phyloP scores from a whole-genome alignment of 2,888 invertebrate species.

The Suillia variegata region DNA sequence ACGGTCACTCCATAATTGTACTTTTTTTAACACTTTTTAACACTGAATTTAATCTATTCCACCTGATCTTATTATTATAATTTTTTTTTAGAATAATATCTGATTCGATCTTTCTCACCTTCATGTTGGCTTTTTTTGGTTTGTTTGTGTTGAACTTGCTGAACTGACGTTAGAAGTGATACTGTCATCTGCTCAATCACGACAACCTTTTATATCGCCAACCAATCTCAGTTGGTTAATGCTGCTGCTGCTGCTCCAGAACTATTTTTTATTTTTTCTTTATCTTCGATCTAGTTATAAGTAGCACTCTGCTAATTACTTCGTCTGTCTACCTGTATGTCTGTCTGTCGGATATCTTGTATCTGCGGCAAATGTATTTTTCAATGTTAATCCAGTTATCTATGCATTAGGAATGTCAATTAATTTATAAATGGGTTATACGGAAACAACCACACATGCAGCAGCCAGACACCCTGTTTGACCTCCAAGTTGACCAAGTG shows the following conservation, averaged over 20 bases:
- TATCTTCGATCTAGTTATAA: neutral
- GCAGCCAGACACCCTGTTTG: slow-evolving; percentile 4
- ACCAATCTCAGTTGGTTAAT: neutral
- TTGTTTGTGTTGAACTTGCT: slow-evolving; percentile 39
- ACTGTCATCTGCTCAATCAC: slow-evolving; percentile 40
- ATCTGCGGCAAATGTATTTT: slow-evolving; percentile 2
- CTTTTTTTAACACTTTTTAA: too few species aligned
- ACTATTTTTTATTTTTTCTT: slow-evolving; percentile 7
- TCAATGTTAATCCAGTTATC: neutral
- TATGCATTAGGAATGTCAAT: neutral
- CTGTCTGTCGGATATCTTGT: too few species aligned
- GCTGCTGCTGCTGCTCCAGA: slow-evolving; percentile 11
- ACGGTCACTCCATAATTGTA: too few species aligned
- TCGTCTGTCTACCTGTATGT: too few species aligned
- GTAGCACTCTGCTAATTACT: neutral
- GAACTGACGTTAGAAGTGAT: slow-evolving; percentile 51
- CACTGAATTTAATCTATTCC: too few species aligned
- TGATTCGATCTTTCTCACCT: too few species aligned
- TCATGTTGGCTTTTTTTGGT: slow-evolving; percentile 46
- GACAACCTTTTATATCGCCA: slow-evolving; percentile 45
- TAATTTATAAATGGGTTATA: slow-evolving; percentile 29
- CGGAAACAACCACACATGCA: slow-evolving; percentile 36
- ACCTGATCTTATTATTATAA: too few species aligned
- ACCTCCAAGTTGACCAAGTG: neutral
- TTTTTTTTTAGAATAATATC: too few species aligned